Evolutionary conservation across 2,113 vertebrate genomes (phyloP).

Genomic region (Hippopotamus amphibius): DNA sequence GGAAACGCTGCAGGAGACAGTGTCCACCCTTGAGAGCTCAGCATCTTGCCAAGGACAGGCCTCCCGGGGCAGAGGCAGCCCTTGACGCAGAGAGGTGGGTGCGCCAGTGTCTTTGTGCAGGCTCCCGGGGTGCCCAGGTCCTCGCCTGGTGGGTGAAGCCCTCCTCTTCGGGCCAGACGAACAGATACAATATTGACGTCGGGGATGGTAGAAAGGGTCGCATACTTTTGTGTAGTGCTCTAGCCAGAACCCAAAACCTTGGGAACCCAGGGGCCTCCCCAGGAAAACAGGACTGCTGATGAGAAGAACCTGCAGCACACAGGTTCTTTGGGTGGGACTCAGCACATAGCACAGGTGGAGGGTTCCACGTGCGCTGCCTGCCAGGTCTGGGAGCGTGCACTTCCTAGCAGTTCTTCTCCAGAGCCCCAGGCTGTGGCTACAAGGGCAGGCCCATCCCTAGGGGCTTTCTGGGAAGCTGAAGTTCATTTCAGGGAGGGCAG

Average conservation of each 20-base stretch:
- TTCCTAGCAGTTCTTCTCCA: neutral
- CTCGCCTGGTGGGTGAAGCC: neutral
- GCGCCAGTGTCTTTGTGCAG: rapidly evolving
- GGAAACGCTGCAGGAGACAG: neutral
- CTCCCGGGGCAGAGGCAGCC: neutral
- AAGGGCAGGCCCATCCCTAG: neutral
- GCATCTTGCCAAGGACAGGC: neutral
- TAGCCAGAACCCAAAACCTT: neutral
- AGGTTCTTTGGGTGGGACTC: too few relatives aligned
- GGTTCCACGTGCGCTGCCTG: neutral
- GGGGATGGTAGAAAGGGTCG: neutral
- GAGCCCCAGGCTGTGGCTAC: neutral
- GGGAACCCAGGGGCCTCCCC: neutral
- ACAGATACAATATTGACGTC: neutral
- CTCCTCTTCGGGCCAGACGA: neutral
- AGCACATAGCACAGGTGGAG: neutral
- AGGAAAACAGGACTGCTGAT: neutral
- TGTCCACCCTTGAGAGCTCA: neutral
- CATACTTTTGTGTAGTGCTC: neutral
- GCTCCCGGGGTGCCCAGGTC: neutral
- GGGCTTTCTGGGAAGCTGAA: neutral
- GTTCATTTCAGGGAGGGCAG: neutral
- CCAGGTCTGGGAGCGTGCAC: neutral
- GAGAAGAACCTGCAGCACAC: neutral
- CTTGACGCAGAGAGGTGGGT: too few relatives aligned